Evolutionary conservation across 1,140 invertebrate species (phyloP), one percentile per base, ranked within the genome.

Genomic region (Aphaenogaster ashmeadi): DNA sequence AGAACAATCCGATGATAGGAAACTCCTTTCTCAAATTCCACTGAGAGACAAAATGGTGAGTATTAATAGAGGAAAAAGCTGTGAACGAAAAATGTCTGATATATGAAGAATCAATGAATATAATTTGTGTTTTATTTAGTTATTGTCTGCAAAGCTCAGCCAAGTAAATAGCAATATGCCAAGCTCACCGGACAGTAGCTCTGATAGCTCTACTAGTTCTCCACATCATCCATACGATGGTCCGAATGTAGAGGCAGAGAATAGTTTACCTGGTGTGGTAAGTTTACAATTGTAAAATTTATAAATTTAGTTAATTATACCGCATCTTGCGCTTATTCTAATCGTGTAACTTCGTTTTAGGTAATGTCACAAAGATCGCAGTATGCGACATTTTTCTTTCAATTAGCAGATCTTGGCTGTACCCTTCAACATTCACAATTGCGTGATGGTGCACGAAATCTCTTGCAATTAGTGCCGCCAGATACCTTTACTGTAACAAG

Each of bases 401-500:
- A 99, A 95, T 95, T 99, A 78, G 98, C 98, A 91, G 98, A 99
- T 93, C 95, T 99, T 83, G 99, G 98, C 69, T 98, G 98, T 94
- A 97, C 97, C 67, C 96, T 99, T 83, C 96, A 97, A 77, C 97
- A 99, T 92, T 96, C 97, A 21, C 97, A 97, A 58, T 95, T 99
- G 74, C 96, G 98, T 62, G 98, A 99, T 93, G 97, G 98, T 78
- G 98, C 98, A 4, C 97, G 98, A 91, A 96, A 97, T 80, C 95
- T 99, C 36, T 96, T 99, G n/a, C 98, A 98, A 94, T 96, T 99
- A 58, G 97, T 99, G 94, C 99, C 99, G 64, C 97, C 98, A 86
- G 98, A 99, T 96, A 96, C 95, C n/a, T 95, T 97, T 62, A 98
- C 97, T 6, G 97, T 97, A 58, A 96, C 97, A 86, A 96, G 96